Conservation (phyloP, 2,797 vertebrate species). For the Acridotheres tristis region DNA sequence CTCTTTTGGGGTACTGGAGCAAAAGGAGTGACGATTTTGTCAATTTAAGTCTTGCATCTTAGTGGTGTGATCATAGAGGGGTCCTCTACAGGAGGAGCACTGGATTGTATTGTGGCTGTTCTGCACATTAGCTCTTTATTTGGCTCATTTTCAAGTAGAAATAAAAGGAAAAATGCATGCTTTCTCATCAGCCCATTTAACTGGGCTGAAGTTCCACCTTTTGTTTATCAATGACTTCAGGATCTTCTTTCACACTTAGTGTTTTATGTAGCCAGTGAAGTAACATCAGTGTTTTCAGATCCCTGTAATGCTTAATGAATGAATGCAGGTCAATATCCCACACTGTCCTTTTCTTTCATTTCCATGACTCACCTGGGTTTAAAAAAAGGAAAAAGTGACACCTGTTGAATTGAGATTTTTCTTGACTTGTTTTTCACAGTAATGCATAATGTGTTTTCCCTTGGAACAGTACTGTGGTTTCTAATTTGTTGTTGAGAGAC, state of each 20-base stretch:
- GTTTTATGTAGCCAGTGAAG: neutral
- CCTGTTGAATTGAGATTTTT: neutral
- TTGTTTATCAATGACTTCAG: neutral
- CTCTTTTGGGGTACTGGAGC: neutral
- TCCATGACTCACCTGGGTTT: neutral
- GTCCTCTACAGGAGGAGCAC: neutral
- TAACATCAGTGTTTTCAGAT: neutral
- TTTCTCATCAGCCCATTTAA: neutral
- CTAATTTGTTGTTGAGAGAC: neutral
- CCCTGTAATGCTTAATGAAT: neutral
- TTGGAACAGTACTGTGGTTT: neutral
- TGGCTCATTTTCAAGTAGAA: neutral
- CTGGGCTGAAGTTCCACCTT: neutral
- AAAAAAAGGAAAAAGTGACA: neutral
- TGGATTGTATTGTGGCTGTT: neutral
- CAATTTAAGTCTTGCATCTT: neutral
- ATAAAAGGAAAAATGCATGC: neutral
- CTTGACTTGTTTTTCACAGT: neutral
- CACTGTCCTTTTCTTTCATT: neutral
- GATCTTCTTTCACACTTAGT: neutral
- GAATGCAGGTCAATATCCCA: neutral
- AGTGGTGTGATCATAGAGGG: fast-evolving
- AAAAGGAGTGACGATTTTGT: neutral
- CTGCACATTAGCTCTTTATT: neutral
- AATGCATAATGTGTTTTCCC: neutral